Percentiles rank a stretch among this genome's conserved stretches.
Evolutionary conservation across 2,113 vertebrate species (phyloP).

Genomic region (Murina feae): DNA sequence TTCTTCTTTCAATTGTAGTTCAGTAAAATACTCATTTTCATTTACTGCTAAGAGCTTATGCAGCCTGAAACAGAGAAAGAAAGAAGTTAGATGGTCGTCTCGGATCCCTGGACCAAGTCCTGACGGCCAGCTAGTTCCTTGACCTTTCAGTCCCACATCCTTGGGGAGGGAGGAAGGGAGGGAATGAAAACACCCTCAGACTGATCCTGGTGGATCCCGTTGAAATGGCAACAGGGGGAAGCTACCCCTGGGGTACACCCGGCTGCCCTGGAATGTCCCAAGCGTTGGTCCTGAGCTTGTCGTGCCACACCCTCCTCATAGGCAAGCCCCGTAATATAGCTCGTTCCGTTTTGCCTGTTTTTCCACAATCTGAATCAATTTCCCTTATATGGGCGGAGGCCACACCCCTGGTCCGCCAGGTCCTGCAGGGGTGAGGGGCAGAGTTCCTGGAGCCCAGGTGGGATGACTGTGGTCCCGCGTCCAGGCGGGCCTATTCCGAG

Average conservation of each 20-base stretch:
- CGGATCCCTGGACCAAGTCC: background rate
- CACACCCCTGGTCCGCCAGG: background rate
- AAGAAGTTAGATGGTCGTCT: slow-evolving; percentile 13
- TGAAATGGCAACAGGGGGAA: accelerated
- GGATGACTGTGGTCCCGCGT: background rate
- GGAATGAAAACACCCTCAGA: background rate
- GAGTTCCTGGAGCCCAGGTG: background rate
- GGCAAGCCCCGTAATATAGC: background rate
- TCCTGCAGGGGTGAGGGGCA: background rate
- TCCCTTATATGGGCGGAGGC: background rate
- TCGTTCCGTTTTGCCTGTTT: background rate
- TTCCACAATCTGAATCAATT: background rate
- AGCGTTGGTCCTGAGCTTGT: background rate
- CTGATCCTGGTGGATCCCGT: background rate
- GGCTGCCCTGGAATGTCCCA: background rate
- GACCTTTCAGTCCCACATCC: background rate
- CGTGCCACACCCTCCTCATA: background rate
- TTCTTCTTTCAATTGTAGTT: slow-evolving; percentile 81
- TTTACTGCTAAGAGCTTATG: slow-evolving; percentile 85
- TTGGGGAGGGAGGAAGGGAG: background rate
- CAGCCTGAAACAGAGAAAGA: slow-evolving; percentile 81
- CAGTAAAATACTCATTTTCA: slow-evolving; percentile 82
- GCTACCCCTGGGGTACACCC: background rate
- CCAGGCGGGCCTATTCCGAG: background rate
- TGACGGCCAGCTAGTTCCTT: background rate